These are phyloP conservation scores for Bemisia tabaci DNA, from an alignment of 1,140 invertebrate species.

Conservation along the genomic window DNA sequence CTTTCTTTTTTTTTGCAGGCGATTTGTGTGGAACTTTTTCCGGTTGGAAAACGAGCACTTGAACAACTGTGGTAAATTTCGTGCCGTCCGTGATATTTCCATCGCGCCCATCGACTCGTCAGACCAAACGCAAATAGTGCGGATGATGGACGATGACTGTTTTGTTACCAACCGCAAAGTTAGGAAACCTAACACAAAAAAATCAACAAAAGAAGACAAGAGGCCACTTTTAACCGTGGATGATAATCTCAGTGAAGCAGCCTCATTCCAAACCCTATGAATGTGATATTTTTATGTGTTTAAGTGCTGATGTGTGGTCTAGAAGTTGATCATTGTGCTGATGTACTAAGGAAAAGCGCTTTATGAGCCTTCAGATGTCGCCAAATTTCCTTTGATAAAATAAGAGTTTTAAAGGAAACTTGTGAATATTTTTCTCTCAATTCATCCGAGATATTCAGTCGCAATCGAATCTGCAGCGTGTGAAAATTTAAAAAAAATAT, in stretches of 20 bases:
- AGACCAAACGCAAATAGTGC: slow-evolving; percentile 75
- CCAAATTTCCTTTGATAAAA: too few species aligned
- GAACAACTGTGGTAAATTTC: slow-evolving; percentile 88
- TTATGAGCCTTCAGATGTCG: too few species aligned
- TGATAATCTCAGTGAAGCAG: not conserved
- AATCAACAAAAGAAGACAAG: slow-evolving; percentile 18
- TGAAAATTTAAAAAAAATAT: too few species aligned
- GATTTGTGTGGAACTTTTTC: slow-evolving; percentile 89
- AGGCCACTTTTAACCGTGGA: not conserved
- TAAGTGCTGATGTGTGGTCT: too few species aligned
- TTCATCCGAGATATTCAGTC: too few species aligned
- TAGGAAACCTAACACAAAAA: slow-evolving; percentile 19
- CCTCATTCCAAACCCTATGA: not conserved
- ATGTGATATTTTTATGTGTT: too few species aligned
- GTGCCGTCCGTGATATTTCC: slow-evolving; percentile 79
- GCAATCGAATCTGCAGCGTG: too few species aligned
- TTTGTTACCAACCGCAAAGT: slow-evolving; percentile 59
- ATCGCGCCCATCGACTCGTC: slow-evolving; percentile 68
- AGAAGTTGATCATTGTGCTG: too few species aligned
- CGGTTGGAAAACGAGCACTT: slow-evolving; percentile 87
- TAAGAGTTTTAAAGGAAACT: too few species aligned
- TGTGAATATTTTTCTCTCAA: too few species aligned
- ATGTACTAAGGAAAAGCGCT: too few species aligned
- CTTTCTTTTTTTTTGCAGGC: slow-evolving; percentile 33
- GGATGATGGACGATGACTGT: slow-evolving; percentile 92